Base-by-base conservation (phyloP, 2,888 invertebrate species). In the Drosophila monieri region DNA sequence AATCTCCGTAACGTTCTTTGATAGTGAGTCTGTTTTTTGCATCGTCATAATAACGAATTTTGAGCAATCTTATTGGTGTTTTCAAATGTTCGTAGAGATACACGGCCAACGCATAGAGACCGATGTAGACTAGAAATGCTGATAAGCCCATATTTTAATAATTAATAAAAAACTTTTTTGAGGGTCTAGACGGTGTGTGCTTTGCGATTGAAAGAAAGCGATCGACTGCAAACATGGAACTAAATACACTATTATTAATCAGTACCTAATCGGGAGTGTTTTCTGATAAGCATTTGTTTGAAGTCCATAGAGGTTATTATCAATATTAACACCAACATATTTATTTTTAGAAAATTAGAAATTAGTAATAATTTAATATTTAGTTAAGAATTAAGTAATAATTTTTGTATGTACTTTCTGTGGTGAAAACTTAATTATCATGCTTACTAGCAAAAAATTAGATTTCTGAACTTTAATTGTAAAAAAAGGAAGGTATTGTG, bases 1-100 rank as follows among this genome's bases (percentile, higher is more conserved):
- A 97, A 41, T 94, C 92, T 73, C 97, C 97, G 89, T 94, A 97
- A 84, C 93, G 94, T 88, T 94, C 93, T 32, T 92, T 90, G 49
- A 95, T 89, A 37, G 88, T 94, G 93, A 14, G 92, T 78, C 15
- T 93, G 92, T 74, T 93, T 89, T 94, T 94, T 85, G 93, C 92
- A 79, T 94, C 86, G 94, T 93, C 92, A 0, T 15, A 6, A 14
- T 67, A 46, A 6, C 78, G 71, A 14, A 56, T 35, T 32, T 48
- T 74, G 0, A 93, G 74, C 54, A 94, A 89, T 79, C 94, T 93
- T 59, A 93, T 78, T 0, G 94, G 91, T 73, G 93, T 93, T 93
- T 94, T 93, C 49, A 95, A 77, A 23, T 93, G 93, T 71, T 94
- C 94, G 52, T 94, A 90, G 0, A 94, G 77, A 71, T 93, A 91